Evolutionary conservation across 2,888 invertebrate species (phyloP), one percentile per base, ranked within the genome.

Genomic region (Artemia sp.): DNA sequence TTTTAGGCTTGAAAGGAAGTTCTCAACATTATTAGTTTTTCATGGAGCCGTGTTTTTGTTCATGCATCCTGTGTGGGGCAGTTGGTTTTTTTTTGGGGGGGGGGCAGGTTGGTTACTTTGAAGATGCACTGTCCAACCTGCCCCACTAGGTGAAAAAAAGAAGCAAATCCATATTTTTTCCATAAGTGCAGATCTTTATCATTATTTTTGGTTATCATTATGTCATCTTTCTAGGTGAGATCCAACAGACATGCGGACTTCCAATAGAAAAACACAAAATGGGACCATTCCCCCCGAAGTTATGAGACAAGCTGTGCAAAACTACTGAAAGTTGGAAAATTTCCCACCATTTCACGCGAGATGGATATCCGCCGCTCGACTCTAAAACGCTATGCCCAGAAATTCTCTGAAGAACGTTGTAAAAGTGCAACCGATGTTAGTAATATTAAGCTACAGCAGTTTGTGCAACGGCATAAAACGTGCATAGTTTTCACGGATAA

Each of bases 71-170:
- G 19, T 19, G 19, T 19, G 19, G 19, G 19, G 19, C 19, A 19
- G 19, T 19, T 19, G 19, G 19, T 58, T 14, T n/a, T 8, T 14
- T 14, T 58, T 14, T 58, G 58, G n/a, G 12, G 14, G n/a, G 8
- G 53, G 12, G 53, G 53, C 53, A 53, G 53, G 53, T n/a, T 53
- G n/a, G 53, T 53, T 2, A 53, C 53, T 53, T 53, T 53, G n/a
- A 53, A 53, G 53, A n/a, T 53, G 1, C n/a, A 53, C 12, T 53
- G 53, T 53, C 53, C 12, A 53, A 53, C 53, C 53, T 53, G 2
- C 53, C 53, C 1, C 53, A 2, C 53, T 12, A 2, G 2, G 53
- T 53, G 53, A 53, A 53, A 53, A 1, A 1, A 53, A 53, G n/a
- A 12, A n/a, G 12, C 1, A 53, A 53, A 12, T 12, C 2, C n/a